Conservation (phyloP, 2,888 invertebrate genomes). For the Parnassius orleans region DNA sequence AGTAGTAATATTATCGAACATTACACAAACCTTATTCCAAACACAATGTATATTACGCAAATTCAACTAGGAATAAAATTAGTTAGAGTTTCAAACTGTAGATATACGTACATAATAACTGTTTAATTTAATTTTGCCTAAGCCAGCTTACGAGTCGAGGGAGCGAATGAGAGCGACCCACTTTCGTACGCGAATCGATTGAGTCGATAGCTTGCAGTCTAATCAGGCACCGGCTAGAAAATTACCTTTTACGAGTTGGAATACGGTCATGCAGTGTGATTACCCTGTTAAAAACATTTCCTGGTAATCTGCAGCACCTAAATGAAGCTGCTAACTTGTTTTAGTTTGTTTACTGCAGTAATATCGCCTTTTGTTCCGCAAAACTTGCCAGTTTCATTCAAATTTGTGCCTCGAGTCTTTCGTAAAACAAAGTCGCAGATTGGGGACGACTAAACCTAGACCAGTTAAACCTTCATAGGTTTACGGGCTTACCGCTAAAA, state of each 20-base stretch:
- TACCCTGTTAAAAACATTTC: conserved; percentile 10
- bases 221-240: conserved; percentile 43
- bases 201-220: conserved; percentile 46
- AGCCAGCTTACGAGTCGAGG: conserved; percentile 9
- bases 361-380: background rate
- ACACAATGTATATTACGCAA: background rate
- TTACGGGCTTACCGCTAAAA: too few species aligned
- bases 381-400: too few species aligned
- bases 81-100: conserved; percentile 3
- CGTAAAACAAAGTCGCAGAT: too few species aligned
- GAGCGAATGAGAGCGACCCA: conserved; percentile 38
- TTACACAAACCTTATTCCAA: too few species aligned
- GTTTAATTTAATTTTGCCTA: conserved; percentile 21
- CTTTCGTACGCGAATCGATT: conserved; percentile 49
- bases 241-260: conserved; percentile 41
- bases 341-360: background rate
- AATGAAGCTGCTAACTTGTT: background rate
- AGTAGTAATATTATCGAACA: too few species aligned
- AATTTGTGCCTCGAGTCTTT: too few species aligned
- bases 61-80: background rate
- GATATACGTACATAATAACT: conserved; percentile 13
- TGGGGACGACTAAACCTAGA: too few species aligned
- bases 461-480: too few species aligned
- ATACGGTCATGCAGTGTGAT: conserved; percentile 26
- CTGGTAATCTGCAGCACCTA: conserved; percentile 6